Percentiles rank a stretch among this genome's conserved stretches.
Evolutionary conservation across 1,140 invertebrate species (phyloP).

Genomic region (Drosophila arawakana): DNA sequence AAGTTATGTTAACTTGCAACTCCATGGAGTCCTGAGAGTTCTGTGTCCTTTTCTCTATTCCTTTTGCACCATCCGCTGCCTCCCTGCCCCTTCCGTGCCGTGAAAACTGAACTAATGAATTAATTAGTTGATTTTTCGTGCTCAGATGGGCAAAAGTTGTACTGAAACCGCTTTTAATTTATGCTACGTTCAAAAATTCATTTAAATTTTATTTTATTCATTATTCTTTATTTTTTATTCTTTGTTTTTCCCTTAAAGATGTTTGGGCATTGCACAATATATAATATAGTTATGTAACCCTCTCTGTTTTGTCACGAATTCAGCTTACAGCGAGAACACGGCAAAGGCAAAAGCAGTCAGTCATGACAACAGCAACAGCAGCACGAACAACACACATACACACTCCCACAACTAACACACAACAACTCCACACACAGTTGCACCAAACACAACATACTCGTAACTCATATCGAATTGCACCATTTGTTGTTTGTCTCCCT

Average conservation of each 20-base stretch:
- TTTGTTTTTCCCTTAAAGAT: conserved; percentile 33
- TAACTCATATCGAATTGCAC: conserved; percentile 77
- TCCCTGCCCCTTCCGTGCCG: neutral
- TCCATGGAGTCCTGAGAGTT: conserved; percentile 1
- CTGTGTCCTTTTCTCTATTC: neutral
- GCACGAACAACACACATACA: conserved; percentile 11
- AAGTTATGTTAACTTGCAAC: conserved; percentile 61
- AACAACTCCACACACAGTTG: conserved; percentile 26
- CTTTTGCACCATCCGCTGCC: neutral
- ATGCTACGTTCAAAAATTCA: conserved; percentile 49
- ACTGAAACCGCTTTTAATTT: conserved; percentile 50
- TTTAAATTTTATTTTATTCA: conserved; percentile 34
- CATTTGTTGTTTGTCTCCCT: conserved; percentile 75
- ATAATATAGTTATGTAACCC: conserved; percentile 42
- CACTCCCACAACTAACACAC: neutral
- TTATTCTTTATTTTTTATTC: conserved; percentile 22
- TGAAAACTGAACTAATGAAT: conserved; percentile 62
- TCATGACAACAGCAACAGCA: conserved; percentile 14
- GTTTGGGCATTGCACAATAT: conserved; percentile 31
- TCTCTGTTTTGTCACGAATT: conserved; percentile 26
- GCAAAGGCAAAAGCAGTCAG: conserved; percentile 45
- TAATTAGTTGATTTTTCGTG: conserved; percentile 71
- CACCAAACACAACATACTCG: conserved; percentile 39
- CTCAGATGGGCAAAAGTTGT: conserved; percentile 35
- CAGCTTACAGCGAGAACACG: conserved; percentile 36